Percentiles rank a stretch among this genome's conserved stretches.
These are phyloP conservation scores for Apostichopus californicus DNA, from an alignment of 35 echinoderm and acorn worm species.

Conservation along the genomic window DNA sequence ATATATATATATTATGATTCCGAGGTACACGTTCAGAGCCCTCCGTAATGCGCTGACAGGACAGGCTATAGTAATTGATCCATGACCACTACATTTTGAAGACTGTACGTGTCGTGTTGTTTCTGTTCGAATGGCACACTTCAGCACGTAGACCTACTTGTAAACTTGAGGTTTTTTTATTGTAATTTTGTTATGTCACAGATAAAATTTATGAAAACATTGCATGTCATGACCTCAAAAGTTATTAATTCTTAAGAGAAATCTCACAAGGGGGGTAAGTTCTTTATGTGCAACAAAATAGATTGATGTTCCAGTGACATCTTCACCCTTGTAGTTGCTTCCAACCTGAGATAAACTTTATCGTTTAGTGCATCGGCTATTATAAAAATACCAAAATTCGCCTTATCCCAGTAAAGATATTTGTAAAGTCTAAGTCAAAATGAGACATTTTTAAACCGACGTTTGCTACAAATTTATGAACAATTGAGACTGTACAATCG, in stretches of 20 bases:
- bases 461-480: conserved; percentile 54
- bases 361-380: conserved; percentile 49
- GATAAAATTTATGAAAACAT: conserved; percentile 54
- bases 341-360: conserved; percentile 54
- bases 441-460: conserved; percentile 41
- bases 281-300: conserved; percentile 33
- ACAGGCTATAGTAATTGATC: too few relatives aligned
- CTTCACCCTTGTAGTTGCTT: not conserved
- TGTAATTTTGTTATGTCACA: conserved; percentile 20
- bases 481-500: conserved; percentile 46
- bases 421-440: conserved; percentile 19
- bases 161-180: not conserved
- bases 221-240: conserved; percentile 29
- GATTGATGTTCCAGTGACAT: conserved; percentile 52
- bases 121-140: conserved; percentile 11
- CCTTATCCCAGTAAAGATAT: not conserved
- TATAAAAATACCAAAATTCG: conserved; percentile 46
- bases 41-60: too few relatives aligned
- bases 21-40: too few relatives aligned
- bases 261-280: conserved; percentile 12
- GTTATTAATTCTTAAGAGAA: conserved; percentile 39
- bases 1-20: too few relatives aligned
- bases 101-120: too few relatives aligned
- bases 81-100: too few relatives aligned
- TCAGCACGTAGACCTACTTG: conserved; percentile 19